These are phyloP conservation scores for Sylvilagus bachmani DNA, from an alignment of 2,113 vertebrate species.

Conservation along the genomic window DNA sequence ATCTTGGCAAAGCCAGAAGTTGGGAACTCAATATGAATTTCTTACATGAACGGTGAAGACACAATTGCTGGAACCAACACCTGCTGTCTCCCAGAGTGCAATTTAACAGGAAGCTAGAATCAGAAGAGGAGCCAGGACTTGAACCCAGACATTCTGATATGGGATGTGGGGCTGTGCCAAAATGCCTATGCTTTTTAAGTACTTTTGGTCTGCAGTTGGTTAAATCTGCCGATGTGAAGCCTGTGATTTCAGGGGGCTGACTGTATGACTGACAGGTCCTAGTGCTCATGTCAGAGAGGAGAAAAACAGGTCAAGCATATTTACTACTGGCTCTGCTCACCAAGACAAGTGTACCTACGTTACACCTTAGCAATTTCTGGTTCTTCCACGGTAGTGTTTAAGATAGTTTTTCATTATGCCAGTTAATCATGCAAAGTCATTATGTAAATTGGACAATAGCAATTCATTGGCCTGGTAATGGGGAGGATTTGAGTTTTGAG, in stretches of 20 bases:
- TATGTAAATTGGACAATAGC: neutral
- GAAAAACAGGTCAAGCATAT: neutral
- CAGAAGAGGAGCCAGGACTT: too few relatives aligned
- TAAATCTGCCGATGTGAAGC: neutral
- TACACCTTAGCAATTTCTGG: neutral
- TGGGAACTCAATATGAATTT: too few relatives aligned
- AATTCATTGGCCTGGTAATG: neutral
- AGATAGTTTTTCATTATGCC: neutral
- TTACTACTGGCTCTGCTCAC: neutral
- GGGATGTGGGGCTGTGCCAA: too few relatives aligned
- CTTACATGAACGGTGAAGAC: too few relatives aligned
- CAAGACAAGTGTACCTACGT: neutral
- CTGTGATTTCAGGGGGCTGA: neutral
- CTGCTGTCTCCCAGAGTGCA: too few relatives aligned
- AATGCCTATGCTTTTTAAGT: too few relatives aligned
- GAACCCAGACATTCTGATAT: too few relatives aligned
- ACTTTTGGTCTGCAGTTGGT: neutral
- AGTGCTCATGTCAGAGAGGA: neutral
- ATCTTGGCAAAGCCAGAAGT: too few relatives aligned
- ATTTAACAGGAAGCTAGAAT: too few relatives aligned
- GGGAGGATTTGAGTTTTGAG: neutral
- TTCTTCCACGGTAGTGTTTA: neutral
- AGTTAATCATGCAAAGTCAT: neutral
- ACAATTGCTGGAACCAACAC: too few relatives aligned
- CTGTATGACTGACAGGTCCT: neutral